Conservation (phyloP, 2,888 invertebrate species). For the Teinopalpus imperialis region DNA sequence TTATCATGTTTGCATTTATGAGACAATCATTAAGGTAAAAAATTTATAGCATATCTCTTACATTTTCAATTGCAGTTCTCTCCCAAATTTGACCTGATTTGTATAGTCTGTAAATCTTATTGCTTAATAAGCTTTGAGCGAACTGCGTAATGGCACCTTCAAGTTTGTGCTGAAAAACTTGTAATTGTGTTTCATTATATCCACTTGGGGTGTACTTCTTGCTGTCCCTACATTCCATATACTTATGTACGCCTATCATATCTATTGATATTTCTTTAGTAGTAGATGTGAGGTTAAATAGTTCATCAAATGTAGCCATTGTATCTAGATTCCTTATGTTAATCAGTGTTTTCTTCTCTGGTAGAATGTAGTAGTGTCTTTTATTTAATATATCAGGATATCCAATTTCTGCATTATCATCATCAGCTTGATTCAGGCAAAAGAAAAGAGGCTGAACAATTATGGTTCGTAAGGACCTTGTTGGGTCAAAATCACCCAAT, state of each 20-base stretch:
- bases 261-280: slow-evolving; percentile 56
- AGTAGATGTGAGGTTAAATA: slow-evolving; percentile 53
- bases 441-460: slow-evolving; percentile 59
- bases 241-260: slow-evolving; percentile 66
- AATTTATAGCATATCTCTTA: slow-evolving; percentile 57
- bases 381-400: slow-evolving; percentile 71
- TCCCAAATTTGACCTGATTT: slow-evolving; percentile 76
- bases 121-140: slow-evolving; percentile 66
- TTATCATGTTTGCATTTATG: too few species aligned
- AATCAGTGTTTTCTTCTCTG: slow-evolving; percentile 50
- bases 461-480: slow-evolving; percentile 55
- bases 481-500: slow-evolving; percentile 75
- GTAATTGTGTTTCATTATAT: slow-evolving; percentile 72
- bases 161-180: slow-evolving; percentile 72
- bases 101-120: slow-evolving; percentile 72
- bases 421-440: slow-evolving; percentile 72
- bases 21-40: too few species aligned
- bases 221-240: slow-evolving; percentile 70
- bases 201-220: slow-evolving; percentile 56
- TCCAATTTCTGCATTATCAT: slow-evolving; percentile 65
- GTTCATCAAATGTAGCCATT: slow-evolving; percentile 67
- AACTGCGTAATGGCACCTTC: slow-evolving; percentile 79
- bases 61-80: slow-evolving; percentile 54
- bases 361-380: slow-evolving; percentile 66
- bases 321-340: slow-evolving; percentile 68